Evolutionary conservation across 2,888 invertebrate genomes (phyloP).

Genomic region (Alviniconcha strummeri): DNA sequence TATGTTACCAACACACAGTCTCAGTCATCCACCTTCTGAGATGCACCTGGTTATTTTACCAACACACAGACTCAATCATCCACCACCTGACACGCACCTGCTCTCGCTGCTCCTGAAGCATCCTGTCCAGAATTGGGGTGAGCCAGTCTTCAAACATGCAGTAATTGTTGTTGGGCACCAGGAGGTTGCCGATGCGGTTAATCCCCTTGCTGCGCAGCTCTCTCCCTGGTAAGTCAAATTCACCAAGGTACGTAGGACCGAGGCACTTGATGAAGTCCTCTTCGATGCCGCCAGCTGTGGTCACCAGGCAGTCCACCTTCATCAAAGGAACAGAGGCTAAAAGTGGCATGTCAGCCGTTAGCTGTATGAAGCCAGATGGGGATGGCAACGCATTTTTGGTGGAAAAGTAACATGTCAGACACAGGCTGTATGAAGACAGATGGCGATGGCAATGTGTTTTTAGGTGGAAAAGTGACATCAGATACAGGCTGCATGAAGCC

Average conservation of each 20-base stretch:
- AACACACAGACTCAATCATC: neutral
- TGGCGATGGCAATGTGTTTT: too few species aligned
- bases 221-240: slow-evolving; percentile 88
- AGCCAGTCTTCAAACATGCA: slow-evolving; percentile 98
- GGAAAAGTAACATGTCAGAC: too few species aligned
- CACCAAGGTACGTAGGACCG: slow-evolving; percentile 94
- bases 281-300: slow-evolving; percentile 98
- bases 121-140: slow-evolving; percentile 91
- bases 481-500: too few species aligned
- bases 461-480: too few species aligned
- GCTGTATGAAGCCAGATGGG: too few species aligned
- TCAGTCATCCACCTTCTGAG: neutral
- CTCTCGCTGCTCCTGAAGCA: slow-evolving; percentile 89
- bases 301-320: slow-evolving; percentile 94
- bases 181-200: slow-evolving; percentile 92
- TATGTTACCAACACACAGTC: neutral
- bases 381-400: too few species aligned
- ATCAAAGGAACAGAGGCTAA: slow-evolving; percentile 25
- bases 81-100: neutral
- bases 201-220: slow-evolving; percentile 87
- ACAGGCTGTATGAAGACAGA: too few species aligned
- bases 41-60: too few species aligned
- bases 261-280: slow-evolving; percentile 99
- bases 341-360: too few species aligned
- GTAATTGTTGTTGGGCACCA: slow-evolving; percentile 98